Evolutionary conservation across 2,888 invertebrate genomes (phyloP), one percentile per base, ranked within the genome.

Genomic region (Cynaeus angustus): DNA sequence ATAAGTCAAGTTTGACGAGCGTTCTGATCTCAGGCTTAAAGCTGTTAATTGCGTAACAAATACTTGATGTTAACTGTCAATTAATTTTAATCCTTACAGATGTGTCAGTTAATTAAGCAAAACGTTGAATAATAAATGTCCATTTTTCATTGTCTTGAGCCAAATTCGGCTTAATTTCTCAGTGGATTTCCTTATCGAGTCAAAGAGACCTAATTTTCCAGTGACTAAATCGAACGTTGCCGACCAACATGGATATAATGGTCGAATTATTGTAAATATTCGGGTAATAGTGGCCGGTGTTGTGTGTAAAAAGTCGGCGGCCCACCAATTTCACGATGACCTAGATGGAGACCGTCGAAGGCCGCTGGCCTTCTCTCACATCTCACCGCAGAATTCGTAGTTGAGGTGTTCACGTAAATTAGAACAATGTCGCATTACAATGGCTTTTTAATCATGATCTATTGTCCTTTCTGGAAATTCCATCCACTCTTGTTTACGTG

Each of bases 251-350:
- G 52, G 64, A 1, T 10, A 41, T 46, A 66, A 66, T 56, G 12
- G 46, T 10, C 30, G 46, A 66, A 70, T 72, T 68, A 65, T 70
- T 70, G 64, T 71, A 66, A 70, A 72, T 68, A 71, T 73, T 68
- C 66, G 66, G 66, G 68, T 67, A 64, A 71, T 61, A 62, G 56
- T 55, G 46, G 59, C 53, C 43, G 66, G 58, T 67, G n/a, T n/a
- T n/a, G 59, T 37, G 50, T 16, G 58, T 64, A 71, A 71, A 67
- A 66, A 67, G 56, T 67, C 66, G 67, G 59, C 73, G 71, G 61
- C 69, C 71, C 70, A 73, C 72, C 73, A 70, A 72, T 74, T 73
- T 71, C 68, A 70, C 70, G 74, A 66, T 76, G 74, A 76, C 74
- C 75, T 74, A 76, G 70, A 76, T 74, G 72, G 72, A 74, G 66